Evolutionary conservation across 2,113 vertebrate genomes (phyloP).

Genomic region (Onychostruthus taczanowskii): DNA sequence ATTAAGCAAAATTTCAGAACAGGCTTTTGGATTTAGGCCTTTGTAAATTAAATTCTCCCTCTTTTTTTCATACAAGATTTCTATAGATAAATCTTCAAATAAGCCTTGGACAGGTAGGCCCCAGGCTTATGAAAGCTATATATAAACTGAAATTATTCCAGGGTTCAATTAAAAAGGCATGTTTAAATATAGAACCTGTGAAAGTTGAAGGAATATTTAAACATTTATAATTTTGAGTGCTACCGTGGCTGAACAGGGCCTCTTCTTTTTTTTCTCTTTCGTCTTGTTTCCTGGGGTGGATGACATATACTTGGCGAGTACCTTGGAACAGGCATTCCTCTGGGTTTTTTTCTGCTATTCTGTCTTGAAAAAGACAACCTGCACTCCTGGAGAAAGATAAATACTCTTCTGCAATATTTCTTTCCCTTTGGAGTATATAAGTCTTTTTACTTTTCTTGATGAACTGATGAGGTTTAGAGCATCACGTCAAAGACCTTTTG

Average conservation of each 20-base stretch:
- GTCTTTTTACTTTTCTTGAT: neutral
- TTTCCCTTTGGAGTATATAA: neutral
- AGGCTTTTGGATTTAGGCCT: neutral
- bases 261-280: neutral
- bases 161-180: slow-evolving; percentile 8
- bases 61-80: neutral
- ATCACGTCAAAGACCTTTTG: neutral
- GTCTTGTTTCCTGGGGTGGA: neutral
- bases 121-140: neutral
- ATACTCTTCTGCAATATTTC: neutral
- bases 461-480: neutral
- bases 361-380: neutral
- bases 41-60: neutral
- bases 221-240: neutral
- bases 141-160: slow-evolving; percentile 2
- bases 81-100: slow-evolving; percentile 1
- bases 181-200: slow-evolving; percentile 1
- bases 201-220: neutral
- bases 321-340: neutral
- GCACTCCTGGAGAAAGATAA: neutral
- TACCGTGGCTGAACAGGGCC: neutral
- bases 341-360: neutral
- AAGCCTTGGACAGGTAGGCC: neutral
- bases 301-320: neutral
- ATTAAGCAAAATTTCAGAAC: slow-evolving; percentile 16